Base-by-base conservation (phyloP, 2,888 invertebrate species). In the Chrysolina americana region DNA sequence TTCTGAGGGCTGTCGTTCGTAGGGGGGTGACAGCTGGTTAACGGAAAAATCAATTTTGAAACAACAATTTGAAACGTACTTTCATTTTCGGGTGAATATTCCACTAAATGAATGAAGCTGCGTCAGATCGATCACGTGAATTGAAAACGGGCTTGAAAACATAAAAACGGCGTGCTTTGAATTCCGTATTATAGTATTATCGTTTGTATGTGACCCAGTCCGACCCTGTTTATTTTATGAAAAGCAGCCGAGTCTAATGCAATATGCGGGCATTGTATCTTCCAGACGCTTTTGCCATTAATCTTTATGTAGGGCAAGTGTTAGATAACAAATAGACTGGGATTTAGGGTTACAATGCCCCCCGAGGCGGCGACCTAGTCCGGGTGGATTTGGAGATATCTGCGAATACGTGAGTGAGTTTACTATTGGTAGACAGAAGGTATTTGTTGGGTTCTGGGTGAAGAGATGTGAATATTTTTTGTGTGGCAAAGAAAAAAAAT, bases 251-350 rank as follows among this genome's bases (percentile, higher is more conserved):
- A 68, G 53, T 68, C 17, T 65, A 65, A 44, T n/a, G 70, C 63
- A 70, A 70, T 70, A 70, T 63, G 62, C 63, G 70, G 63, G 63
- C 47, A 70, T 70, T 70, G 70, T 70, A 70, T 63, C 62, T 50
- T 65, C 21, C 71, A 71, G 71, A 71, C 71, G 53, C 21, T 65
- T 47, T 19, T 47, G 17, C 62, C 65, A 71, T 71, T 65, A 71
- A 71, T 71, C 71, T 71, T 65, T 53, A 71, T 71, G 65, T 71
- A 65, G 71, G 71, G 65, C 71, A 71, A 71, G 71, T 71, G 71
- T 71, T 71, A 65, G 65, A 71, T 71, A 71, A 71, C 71, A 50
- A 71, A 65, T 64, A 71, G 65, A 68, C 53, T 36, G 19, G 53
- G 53, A 68, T 68, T 66, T 41, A 17, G 53, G 53, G 68, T 68